Evolutionary conservation across 92 coral and sea anemone species (phyloP).

Genomic region (Phenganax marumi): DNA sequence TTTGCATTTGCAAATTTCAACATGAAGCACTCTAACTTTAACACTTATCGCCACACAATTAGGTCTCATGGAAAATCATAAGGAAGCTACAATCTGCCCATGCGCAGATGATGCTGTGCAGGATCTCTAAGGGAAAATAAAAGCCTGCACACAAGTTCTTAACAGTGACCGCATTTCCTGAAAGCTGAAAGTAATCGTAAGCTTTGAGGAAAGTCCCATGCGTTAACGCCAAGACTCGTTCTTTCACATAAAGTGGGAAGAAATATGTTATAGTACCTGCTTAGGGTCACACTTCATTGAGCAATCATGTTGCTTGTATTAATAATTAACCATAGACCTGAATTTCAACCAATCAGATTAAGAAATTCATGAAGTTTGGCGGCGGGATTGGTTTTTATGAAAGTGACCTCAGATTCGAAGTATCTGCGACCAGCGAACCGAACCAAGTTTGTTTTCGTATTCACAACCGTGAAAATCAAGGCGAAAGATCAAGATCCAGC

Average conservation of each 20-base stretch:
- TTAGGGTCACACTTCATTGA: conserved; percentile 20
- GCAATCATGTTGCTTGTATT: conserved; percentile 17
- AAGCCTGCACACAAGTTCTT: no score
- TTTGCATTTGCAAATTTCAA: no score
- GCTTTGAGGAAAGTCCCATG: no score
- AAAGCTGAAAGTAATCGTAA: no score
- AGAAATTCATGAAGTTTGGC: background rate
- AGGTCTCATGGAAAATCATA: no score
- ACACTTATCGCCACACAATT: no score
- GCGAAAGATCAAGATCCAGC: conserved; percentile 11
- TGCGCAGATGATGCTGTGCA: no score
- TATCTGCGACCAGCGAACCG: conserved; percentile 14
- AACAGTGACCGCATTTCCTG: no score
- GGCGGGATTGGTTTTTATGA: conserved; percentile 4
- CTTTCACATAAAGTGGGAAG: background rate
- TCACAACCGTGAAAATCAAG: conserved; percentile 10
- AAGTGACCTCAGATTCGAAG: conserved; percentile 28
- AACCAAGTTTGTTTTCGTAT: background rate
- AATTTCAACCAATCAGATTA: conserved; percentile 17
- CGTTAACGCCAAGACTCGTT: no score
- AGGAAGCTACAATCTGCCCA: no score
- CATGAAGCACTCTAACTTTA: no score
- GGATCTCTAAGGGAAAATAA: no score
- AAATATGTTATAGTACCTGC: conserved; percentile 9
- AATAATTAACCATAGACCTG: conserved; percentile 20